phyloP scores from a whole-genome alignment of 92 coral and sea anemone genomes.

The Umimayanthus chanpuru region DNA sequence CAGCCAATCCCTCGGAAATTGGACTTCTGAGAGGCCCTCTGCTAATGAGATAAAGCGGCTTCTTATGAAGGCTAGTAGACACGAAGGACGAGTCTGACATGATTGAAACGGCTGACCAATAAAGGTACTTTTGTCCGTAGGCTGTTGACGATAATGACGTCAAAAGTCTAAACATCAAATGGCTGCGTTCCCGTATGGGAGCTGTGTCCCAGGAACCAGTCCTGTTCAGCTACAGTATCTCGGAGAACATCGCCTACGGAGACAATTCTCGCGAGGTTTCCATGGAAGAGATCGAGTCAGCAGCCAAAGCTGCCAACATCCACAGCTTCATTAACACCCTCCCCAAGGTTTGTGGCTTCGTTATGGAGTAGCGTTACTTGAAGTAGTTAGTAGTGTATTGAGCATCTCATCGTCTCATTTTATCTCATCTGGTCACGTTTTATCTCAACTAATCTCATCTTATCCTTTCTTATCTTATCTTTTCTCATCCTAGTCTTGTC shows the following conservation, averaged over 20 bases:
- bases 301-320: conserved; percentile 89
- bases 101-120: too few species aligned
- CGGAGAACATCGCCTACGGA: conserved; percentile 95
- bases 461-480: too few species aligned
- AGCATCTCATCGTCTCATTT: too few species aligned
- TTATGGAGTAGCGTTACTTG: neutral
- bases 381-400: too few species aligned
- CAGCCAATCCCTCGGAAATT: too few species aligned
- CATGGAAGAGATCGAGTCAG: conserved; percentile 81
- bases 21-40: too few species aligned
- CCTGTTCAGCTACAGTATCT: conserved; percentile 84
- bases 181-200: conserved; percentile 90
- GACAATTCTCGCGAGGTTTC: conserved; percentile 81
- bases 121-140: conserved; percentile 41
- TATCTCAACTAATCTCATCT: too few species aligned
- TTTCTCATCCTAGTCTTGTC: too few species aligned
- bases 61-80: too few species aligned
- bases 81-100: too few species aligned
- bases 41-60: too few species aligned
- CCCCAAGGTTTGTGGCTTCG: conserved; percentile 74
- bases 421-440: too few species aligned
- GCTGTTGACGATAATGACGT: conserved; percentile 76
- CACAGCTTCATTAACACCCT: conserved; percentile 37
- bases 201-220: conserved; percentile 96
- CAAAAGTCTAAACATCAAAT: conserved; percentile 77